Evolutionary conservation across 2,113 vertebrate genomes (phyloP), one percentile per base, ranked within the genome.

Genomic region (Nannospalax galili): DNA sequence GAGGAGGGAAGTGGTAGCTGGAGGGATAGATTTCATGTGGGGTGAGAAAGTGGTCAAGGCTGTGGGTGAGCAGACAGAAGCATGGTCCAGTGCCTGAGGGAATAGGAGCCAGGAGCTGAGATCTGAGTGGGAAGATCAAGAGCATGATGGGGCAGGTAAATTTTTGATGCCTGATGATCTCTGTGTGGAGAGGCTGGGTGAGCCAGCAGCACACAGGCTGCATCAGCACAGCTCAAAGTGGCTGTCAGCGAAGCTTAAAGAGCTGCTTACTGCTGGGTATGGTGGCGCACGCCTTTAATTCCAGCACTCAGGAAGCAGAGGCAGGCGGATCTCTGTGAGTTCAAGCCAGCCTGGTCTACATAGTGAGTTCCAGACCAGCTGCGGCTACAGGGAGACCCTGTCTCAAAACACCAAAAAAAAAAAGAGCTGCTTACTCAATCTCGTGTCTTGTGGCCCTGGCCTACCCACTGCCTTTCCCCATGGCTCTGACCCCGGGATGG

Each of bases 41-140:
- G 19, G 48, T 24, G 0, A 75, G 70, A 42, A 48, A 30, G 69
- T 28, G 17, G n/a, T n/a, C 48, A 6, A 19, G 6, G 26, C 77
- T 74, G 3, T 19, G 17, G 1, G 40, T 75, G 35, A 78, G 80
- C 45, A 28, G 3, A 26, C 8, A 30, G 52, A 52, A 74, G 69
- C 52, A 35, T 0, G 17, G 40, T 35, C 24, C 0, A 1, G 77
- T 37, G 7, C 1, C 6, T 32, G 0, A 3, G 20, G 28, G 65
- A 8, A 2, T 0, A 1, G 79, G 35, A 26, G 88, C 22, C 4
- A 40, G 40, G 16, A 35, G 37, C 4, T 0, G 40, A 42, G 70
- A 28, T 26, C 42, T 74, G 15, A 12, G 56, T 64, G 19, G 28
- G 22, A 84, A 56, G 72, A 56, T 22, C 58, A 62, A 42, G 22